These are phyloP conservation scores for Nycticebus coucang DNA, from an alignment of 2,113 vertebrate species.

Conservation along the genomic window DNA sequence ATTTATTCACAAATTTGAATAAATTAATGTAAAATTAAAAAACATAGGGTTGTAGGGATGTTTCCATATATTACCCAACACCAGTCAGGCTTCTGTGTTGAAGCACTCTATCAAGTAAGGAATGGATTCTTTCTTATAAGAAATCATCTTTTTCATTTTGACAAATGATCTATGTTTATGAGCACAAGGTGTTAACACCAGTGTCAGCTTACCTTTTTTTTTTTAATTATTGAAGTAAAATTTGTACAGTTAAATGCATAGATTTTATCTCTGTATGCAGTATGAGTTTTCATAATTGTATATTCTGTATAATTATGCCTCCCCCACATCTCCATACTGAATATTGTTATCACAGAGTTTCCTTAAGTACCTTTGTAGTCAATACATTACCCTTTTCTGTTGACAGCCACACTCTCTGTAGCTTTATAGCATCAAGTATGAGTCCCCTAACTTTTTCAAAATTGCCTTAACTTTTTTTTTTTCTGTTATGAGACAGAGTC, in stretches of 20 bases:
- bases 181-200: neutral
- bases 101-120: neutral
- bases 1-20: constrained; percentile 22
- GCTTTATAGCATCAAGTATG: neutral
- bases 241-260: neutral
- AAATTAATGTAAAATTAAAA: constrained; percentile 12
- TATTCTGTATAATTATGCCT: neutral
- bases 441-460: neutral
- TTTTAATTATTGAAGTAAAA: neutral
- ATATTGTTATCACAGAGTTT: neutral
- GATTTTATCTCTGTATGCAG: neutral
- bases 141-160: constrained; percentile 12
- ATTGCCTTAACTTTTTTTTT: neutral
- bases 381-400: neutral
- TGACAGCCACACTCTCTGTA: neutral
- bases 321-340: neutral
- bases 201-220: neutral
- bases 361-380: neutral
- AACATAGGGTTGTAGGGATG: neutral
- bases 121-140: neutral
- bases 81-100: neutral
- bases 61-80: neutral
- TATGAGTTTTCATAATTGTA: neutral
- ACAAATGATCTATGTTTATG: neutral
- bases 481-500: too few species aligned